Base-by-base conservation (phyloP, 2,888 invertebrate species). In the Drosophila parthenogenetica region DNA sequence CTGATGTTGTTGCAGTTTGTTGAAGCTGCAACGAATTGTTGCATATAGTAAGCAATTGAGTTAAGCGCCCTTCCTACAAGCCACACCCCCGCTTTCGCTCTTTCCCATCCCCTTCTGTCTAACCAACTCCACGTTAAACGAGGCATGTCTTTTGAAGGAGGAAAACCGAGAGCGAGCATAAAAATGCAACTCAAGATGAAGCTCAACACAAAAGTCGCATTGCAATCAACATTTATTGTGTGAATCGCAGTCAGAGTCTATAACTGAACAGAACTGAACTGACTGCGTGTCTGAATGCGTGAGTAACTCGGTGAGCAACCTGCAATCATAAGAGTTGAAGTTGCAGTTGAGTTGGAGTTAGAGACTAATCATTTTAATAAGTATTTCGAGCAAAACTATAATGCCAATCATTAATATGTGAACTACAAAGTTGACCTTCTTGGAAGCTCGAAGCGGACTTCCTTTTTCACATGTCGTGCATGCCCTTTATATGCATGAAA, bases 11-110 rank as follows among this genome's bases (percentile, higher is more conserved):
- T 42, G 57, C 53, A 54, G 70, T 69, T 60, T 72, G 70, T 57
- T 62, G 62, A 61, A 54, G 57, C 62, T 79, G 81, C 79, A 65
- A 67, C 64, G 69, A 76, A 74, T 79, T 86, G 80, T 75, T 86
- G 84, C 84, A 81, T 71, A 74, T 77, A 35, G 13, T 35, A 53
- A 29, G 46, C 86, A 81, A 85, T 86, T 83, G 77, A 84, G 79
- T 74, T 79, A 81, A 77, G 79, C 82, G 74, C 76, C 74, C 73
- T 51, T 63, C 51, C 68, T 54, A 55, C 58, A 54, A 48, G 53
- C 46, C 16, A 8, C 46, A 8, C 42, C 37, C 42, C 32, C 51
- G 22, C 35, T 37, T 16, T 11, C 0, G 11, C 11, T 5, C 1
- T 37, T 22, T 3, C 25, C 29, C 17, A 8, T 14, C 1, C n/a